phyloP scores from a whole-genome alignment of 1,140 invertebrate species.

The Drepana arcuata region DNA sequence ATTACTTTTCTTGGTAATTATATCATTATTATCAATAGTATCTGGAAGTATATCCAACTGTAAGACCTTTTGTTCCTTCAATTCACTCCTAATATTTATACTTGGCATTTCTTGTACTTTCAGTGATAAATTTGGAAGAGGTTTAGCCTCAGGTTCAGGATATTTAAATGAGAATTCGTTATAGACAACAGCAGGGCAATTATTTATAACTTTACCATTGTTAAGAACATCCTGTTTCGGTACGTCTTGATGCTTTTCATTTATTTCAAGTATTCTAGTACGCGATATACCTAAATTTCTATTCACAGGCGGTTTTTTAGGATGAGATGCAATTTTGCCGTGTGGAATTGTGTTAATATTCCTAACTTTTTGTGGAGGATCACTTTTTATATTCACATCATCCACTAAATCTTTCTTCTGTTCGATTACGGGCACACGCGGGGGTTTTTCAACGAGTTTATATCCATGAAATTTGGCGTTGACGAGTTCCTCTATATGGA shows the following conservation, averaged over 20 bases:
- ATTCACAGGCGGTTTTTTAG: conserved; percentile 20
- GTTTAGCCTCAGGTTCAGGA: conserved; percentile 24
- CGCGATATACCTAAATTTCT: conserved; percentile 37
- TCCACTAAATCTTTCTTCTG: conserved; percentile 13
- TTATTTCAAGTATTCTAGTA: conserved; percentile 40
- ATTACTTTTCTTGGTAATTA: conserved; percentile 28
- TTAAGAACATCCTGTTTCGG: conserved; percentile 19
- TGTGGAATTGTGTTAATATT: conserved; percentile 21
- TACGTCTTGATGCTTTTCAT: conserved; percentile 17
- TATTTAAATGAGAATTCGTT: conserved; percentile 44
- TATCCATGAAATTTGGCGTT: conserved; percentile 63
- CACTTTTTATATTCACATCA: conserved; percentile 11
- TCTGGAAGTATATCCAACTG: conserved; percentile 60
- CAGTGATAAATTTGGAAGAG: conserved; percentile 22
- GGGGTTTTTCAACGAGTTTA: conserved; percentile 38
- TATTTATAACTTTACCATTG: conserved; percentile 21
- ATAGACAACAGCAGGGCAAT: conserved; percentile 26
- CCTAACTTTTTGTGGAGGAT: conserved; percentile 24
- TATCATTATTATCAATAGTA: conserved; percentile 6
- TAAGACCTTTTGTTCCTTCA: conserved; percentile 63
- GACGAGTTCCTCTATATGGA: conserved; percentile 63
- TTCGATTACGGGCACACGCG: conserved; percentile 8
- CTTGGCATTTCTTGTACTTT: conserved; percentile 58
- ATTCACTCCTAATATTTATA: conserved; percentile 62
- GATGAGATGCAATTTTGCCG: conserved; percentile 18